These are phyloP conservation scores for Oscheius sp. DNA, from an alignment of 1,140 invertebrate genomes.

Conservation along the genomic window DNA sequence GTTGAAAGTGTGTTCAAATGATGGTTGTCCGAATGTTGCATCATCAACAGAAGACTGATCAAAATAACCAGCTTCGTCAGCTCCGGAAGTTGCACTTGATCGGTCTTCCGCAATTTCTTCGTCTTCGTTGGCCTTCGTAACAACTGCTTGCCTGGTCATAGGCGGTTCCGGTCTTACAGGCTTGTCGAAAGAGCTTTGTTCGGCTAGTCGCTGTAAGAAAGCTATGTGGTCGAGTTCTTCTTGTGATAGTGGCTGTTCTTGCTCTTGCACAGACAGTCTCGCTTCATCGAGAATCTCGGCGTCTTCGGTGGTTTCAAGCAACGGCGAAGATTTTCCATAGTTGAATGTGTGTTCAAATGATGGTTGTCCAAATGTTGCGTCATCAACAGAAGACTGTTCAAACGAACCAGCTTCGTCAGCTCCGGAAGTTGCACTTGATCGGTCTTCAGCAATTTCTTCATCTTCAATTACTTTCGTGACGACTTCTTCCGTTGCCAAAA, in stretches of 20 bases:
- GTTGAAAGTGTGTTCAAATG: not conserved
- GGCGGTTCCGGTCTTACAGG: not conserved
- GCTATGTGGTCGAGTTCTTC: conserved; percentile 39
- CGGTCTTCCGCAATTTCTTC: not conserved
- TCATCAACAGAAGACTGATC: not conserved
- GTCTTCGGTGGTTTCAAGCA: not conserved
- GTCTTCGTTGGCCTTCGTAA: not conserved
- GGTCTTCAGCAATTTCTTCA: not conserved
- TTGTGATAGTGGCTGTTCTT: conserved; percentile 23
- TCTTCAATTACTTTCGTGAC: not conserved
- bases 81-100: conserved; percentile 12
- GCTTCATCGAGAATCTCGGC: not conserved
- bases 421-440: conserved; percentile 7
- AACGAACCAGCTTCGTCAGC: not conserved
- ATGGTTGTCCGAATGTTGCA: too few species aligned
- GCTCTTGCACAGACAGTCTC: not conserved
- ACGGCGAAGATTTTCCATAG: not conserved
- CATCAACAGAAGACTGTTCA: not conserved
- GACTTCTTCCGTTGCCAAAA: not conserved
- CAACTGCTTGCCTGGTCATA: not conserved
- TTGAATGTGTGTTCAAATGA: conserved; percentile 12
- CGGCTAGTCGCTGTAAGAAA: conserved; percentile 29
- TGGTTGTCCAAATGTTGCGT: not conserved
- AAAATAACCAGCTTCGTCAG: not conserved
- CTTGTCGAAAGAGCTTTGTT: conserved; percentile 11